phyloP scores from a whole-genome alignment of 2,113 vertebrate species.

The Podarcis cretensis region DNA sequence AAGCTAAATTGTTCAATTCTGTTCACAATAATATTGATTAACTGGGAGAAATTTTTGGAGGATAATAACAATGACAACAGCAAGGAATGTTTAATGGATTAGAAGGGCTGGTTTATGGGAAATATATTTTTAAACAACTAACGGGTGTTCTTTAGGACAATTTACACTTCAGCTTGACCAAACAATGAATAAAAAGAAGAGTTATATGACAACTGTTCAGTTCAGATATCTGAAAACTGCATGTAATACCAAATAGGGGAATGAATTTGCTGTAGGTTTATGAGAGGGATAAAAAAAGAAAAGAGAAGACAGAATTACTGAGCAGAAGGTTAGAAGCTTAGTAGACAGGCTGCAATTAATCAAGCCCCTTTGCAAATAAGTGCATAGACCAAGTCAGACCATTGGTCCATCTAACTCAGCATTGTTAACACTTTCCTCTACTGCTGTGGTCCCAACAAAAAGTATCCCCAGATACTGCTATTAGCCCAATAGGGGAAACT shows the following conservation, averaged over 20 bases:
- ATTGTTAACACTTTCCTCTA: neutral
- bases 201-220: neutral
- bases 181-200: conserved; percentile 29
- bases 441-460: neutral
- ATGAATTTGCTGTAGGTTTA: conserved; percentile 46
- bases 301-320: neutral
- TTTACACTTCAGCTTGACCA: conserved; percentile 39
- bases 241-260: conserved; percentile 32
- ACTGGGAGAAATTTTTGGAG: conserved; percentile 43
- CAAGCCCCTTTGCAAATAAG: neutral
- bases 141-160: conserved; percentile 25
- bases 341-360: neutral
- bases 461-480: too few species aligned
- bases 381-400: neutral
- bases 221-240: conserved; percentile 26
- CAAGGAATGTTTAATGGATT: conserved; percentile 40
- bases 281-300: conserved; percentile 27
- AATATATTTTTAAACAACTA: conserved; percentile 47
- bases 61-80: conserved; percentile 17
- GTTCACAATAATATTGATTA: conserved; percentile 37
- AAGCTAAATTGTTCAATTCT: conserved; percentile 22
- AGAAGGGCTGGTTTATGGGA: conserved; percentile 38
- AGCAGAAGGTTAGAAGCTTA: neutral
- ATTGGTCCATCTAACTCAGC: neutral
- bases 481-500: too few species aligned